These are phyloP conservation scores for Cynodonichthys magdalenae DNA, from an alignment of 2,797 vertebrate genomes.

Conservation along the genomic window DNA sequence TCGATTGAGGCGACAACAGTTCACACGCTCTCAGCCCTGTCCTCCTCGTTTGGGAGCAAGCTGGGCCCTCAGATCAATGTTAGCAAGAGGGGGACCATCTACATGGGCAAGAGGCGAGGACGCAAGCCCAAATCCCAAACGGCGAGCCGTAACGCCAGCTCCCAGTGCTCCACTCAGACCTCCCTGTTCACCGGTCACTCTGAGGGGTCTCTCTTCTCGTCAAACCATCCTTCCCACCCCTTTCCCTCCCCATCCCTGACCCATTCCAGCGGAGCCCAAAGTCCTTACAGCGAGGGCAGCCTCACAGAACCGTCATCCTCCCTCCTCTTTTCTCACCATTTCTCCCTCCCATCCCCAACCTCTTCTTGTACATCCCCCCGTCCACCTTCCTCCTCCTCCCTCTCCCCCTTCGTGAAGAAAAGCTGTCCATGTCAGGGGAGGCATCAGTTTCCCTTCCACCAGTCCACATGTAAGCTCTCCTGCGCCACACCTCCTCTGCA, in stretches of 20 bases:
- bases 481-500: constrained; percentile 61
- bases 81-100: constrained; percentile 98
- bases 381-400: constrained; percentile 73
- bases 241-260: constrained; percentile 89
- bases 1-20: constrained; percentile 62
- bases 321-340: constrained; percentile 73
- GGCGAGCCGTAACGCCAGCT: constrained; percentile 27
- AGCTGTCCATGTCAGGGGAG: constrained; percentile 88
- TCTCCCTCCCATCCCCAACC: constrained; percentile 77
- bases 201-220: constrained; percentile 71
- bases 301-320: constrained; percentile 87
- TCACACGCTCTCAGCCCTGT: constrained; percentile 87
- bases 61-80: constrained; percentile 97
- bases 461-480: constrained; percentile 79
- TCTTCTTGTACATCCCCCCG: constrained; percentile 78
- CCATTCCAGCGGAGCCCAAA: constrained; percentile 90
- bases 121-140: constrained; percentile 91
- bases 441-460: constrained; percentile 81
- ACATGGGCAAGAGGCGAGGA: constrained; percentile 97
- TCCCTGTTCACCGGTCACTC: constrained; percentile 66
- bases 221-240: constrained; percentile 78
- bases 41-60: constrained; percentile 93
- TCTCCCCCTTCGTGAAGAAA: constrained; percentile 90
- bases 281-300: constrained; percentile 90
- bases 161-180: constrained; percentile 50